Evolutionary conservation across 2,113 vertebrate genomes (phyloP).

Genomic region (Heptranchias perlo): DNA sequence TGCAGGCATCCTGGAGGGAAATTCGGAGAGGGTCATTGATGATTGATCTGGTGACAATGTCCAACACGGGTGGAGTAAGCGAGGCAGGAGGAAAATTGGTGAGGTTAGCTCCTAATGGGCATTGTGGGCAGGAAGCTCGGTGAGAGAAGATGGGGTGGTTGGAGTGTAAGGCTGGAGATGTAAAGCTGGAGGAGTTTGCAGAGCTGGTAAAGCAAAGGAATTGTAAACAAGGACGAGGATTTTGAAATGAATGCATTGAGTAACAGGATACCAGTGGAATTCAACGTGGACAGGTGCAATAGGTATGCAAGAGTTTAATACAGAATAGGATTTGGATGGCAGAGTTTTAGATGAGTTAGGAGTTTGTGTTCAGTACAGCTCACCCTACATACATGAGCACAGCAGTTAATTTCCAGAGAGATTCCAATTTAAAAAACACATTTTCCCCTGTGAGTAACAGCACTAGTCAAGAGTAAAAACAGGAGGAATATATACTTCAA

Average conservation of each 20-base stretch:
- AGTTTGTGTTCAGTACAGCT: neutral
- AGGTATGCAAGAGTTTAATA: neutral
- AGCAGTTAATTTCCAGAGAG: neutral
- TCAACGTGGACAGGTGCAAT: neutral
- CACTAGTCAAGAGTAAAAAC: neutral
- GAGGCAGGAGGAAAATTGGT: neutral
- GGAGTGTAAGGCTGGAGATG: neutral
- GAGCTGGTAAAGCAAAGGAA: neutral
- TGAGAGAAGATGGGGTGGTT: neutral
- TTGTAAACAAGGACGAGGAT: neutral
- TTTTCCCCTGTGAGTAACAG: neutral
- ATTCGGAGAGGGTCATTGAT: neutral
- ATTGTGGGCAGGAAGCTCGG: no score
- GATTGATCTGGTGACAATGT: neutral
- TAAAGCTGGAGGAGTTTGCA: neutral
- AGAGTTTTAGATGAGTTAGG: neutral
- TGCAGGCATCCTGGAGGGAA: neutral
- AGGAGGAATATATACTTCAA: neutral
- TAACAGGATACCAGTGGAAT: neutral
- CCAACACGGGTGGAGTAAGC: neutral
- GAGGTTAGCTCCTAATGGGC: neutral
- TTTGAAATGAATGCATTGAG: neutral
- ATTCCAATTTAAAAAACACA: neutral
- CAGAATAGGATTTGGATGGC: neutral
- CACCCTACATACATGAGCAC: neutral